Evolutionary conservation across 2,888 invertebrate genomes (phyloP).

Genomic region (Desoria tigrina): DNA sequence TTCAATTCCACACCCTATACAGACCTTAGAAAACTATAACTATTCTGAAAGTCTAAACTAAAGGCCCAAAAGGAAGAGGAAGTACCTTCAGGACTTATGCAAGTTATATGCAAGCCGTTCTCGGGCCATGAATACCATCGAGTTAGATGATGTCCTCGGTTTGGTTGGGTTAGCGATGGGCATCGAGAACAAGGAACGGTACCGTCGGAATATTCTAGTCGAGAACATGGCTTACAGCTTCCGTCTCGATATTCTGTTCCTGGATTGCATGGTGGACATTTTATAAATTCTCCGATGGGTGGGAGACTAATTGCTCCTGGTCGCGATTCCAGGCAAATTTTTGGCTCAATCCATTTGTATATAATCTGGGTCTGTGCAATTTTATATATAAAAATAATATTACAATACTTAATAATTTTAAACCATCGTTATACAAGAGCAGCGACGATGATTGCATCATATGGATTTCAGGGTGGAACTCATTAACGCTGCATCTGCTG

Average conservation of each 20-base stretch:
- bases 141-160: slow-evolving; percentile 55
- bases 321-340: slow-evolving; percentile 60
- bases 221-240: slow-evolving; percentile 60
- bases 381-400: too few species aligned
- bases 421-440: not conserved
- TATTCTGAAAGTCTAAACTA: not conserved
- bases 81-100: slow-evolving; percentile 57
- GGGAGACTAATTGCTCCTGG: slow-evolving; percentile 58
- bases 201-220: slow-evolving; percentile 59
- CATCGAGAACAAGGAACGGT: slow-evolving; percentile 57
- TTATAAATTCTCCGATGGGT: slow-evolving; percentile 54
- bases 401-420: not conserved
- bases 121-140: slow-evolving; percentile 52
- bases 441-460: too few species aligned
- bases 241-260: slow-evolving; percentile 60
- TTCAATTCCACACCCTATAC: too few species aligned
- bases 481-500: too few species aligned
- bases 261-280: slow-evolving; percentile 61
- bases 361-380: slow-evolving; percentile 58
- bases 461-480: too few species aligned
- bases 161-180: slow-evolving; percentile 60
- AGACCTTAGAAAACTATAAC: too few species aligned
- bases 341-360: slow-evolving; percentile 62
- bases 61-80: not conserved
- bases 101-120: slow-evolving; percentile 58